These are phyloP conservation scores for Petrocephalus microphthalmus DNA, from an alignment of 2,113 vertebrate species.

Conservation along the genomic window DNA sequence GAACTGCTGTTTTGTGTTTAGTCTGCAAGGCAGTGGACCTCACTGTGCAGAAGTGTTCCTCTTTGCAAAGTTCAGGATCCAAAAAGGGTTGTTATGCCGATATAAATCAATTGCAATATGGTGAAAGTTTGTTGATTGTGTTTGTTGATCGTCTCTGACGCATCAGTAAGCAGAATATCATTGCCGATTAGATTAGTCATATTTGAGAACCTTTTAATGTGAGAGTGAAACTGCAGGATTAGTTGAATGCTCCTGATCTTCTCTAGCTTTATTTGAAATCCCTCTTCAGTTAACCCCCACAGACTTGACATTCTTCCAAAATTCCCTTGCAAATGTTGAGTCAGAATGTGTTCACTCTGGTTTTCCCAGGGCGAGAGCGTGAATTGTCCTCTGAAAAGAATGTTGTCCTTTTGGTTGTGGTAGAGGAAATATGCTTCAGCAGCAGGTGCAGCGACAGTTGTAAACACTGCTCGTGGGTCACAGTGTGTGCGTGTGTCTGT, in stretches of 20 bases:
- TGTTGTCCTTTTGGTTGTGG: background rate
- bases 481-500: background rate
- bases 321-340: background rate
- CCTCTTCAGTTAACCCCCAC: background rate
- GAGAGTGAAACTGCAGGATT: background rate
- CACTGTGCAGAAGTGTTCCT: background rate
- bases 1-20: background rate
- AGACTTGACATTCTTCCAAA: background rate
- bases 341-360: background rate
- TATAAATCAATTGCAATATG: background rate
- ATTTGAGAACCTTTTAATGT: background rate
- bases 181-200: background rate
- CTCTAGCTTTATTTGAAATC: background rate
- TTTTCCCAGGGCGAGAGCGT: background rate
- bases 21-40: background rate
- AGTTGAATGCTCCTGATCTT: background rate
- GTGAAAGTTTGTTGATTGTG: background rate
- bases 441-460: slow-evolving; percentile 18
- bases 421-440: slow-evolving; percentile 18
- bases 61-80: background rate
- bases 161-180: background rate
- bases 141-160: too few species aligned
- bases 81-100: background rate
- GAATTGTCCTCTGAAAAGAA: background rate
- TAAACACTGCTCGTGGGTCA: background rate